A percentile compares a stretch with the other conserved stretches of the same genome.
These are phyloP conservation scores for Danio tinwini DNA, from an alignment of 2,797 vertebrate species.

Conservation along the genomic window DNA sequence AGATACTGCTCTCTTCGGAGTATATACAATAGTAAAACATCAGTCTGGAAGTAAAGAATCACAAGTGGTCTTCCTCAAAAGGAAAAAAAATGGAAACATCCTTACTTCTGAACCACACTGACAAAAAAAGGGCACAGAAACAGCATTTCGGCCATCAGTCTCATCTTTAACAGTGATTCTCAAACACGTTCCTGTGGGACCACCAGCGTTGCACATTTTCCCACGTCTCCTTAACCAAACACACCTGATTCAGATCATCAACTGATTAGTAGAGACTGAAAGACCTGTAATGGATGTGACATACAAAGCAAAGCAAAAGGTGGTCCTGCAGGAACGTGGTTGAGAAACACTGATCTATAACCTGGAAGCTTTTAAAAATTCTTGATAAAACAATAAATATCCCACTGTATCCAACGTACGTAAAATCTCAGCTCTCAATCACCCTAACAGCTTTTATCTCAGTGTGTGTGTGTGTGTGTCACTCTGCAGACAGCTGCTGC, in stretches of 20 bases:
- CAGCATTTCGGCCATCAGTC: not conserved
- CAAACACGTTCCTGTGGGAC: not conserved
- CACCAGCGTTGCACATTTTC: too few relatives aligned
- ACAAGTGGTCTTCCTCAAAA: slow-evolving; percentile 2
- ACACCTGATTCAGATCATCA: too few relatives aligned
- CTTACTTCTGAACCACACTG: not conserved
- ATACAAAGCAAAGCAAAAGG: too few relatives aligned
- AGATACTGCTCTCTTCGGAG: not conserved
- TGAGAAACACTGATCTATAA: not conserved
- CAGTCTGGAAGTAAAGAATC: not conserved
- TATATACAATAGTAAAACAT: slow-evolving; percentile 6
- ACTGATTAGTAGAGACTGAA: too few relatives aligned
- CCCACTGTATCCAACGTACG: not conserved
- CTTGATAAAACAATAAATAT: slow-evolving; percentile 3
- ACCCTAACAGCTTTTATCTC: not conserved
- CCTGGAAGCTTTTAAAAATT: not conserved
- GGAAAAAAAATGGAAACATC: not conserved
- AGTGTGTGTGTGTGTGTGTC: slow-evolving; percentile 59
- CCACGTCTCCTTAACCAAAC: too few relatives aligned
- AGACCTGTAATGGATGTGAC: too few relatives aligned
- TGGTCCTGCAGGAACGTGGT: too few relatives aligned
- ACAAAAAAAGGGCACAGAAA: not conserved
- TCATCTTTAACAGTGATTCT: not conserved
- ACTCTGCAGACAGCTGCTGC: slow-evolving; percentile 66
- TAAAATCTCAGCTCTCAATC: not conserved